Base-by-base conservation (phyloP, 1,140 invertebrate species). In the Ephestia elutella region DNA sequence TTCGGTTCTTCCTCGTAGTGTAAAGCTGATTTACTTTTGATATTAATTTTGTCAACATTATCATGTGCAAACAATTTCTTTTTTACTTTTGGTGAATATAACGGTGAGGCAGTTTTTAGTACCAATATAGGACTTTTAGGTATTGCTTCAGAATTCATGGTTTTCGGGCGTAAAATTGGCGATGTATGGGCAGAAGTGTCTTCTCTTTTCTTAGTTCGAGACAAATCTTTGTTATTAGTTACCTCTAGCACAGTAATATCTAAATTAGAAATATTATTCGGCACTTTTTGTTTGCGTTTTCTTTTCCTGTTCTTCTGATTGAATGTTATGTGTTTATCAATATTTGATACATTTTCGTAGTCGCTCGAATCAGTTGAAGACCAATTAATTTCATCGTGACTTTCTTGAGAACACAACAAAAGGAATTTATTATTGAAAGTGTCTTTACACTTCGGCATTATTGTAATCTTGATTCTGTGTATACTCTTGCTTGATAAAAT, bases 281-380 rank as follows among this genome's bases (percentile, higher is more conserved):
- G 32, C 9, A 54, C 38, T 38, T 70, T 83, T 59, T 66, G 70
- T 54, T 68, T 82, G 15, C 74, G 72, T 70, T 87, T 86, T 66
- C 81, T 73, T 54, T 83, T 84, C 17, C 65, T 57, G 20, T 18
- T 65, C 59, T 60, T 49, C 53, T 67, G n/a, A 15, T 21, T 2
- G 10, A 17, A 53, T 10, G 19, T n/a, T n/a, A 56, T 59, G 53
- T 62, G 30, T 32, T 65, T 62, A n/a, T 25, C 21, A 25, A 25
- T 25, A 25, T 54, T 17, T 9, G 54, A 49, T 30, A 28, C 53
- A 28, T 73, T 70, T 61, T 82, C 81, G 21, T 72, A 71, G 13
- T 84, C 84, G 64, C 82, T 82, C 2, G 78, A 80, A 38, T 81
- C 78, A 57, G 78, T 84, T 0, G 66, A 74, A 7, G 79, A 75